Conservation (phyloP, 2,797 vertebrate genomes). For the Steatocranus sp. region DNA sequence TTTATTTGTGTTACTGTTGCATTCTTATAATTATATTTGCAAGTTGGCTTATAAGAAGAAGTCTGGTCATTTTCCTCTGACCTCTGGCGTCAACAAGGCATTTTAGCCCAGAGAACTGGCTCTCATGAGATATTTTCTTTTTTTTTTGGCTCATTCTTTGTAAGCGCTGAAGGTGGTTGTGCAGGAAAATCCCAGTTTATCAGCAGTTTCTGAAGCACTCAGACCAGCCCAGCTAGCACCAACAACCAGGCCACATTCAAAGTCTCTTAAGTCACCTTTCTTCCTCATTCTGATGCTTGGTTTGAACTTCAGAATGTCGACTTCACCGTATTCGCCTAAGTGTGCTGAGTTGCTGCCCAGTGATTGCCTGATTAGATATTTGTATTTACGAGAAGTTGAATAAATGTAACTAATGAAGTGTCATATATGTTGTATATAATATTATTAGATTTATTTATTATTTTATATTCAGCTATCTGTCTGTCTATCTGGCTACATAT, state of each 20-base stretch:
- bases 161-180: background rate
- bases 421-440: background rate
- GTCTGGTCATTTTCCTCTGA: background rate
- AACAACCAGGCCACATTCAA: background rate
- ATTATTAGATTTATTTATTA: background rate
- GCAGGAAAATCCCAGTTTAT: background rate
- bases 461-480: background rate
- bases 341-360: background rate
- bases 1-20: background rate
- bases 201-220: background rate
- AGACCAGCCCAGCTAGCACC: background rate
- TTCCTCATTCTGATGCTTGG: background rate
- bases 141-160: background rate
- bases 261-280: background rate
- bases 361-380: background rate
- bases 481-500: background rate
- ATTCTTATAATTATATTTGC: background rate
- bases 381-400: background rate
- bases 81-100: background rate
- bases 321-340: background rate
- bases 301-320: background rate
- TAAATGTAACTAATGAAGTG: background rate
- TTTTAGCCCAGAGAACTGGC: background rate
- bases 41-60: background rate
- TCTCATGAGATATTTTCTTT: background rate